Evolutionary conservation across 1,140 invertebrate genomes (phyloP), one percentile per base, ranked within the genome.

Genomic region (Melipona quadrifasciata): DNA sequence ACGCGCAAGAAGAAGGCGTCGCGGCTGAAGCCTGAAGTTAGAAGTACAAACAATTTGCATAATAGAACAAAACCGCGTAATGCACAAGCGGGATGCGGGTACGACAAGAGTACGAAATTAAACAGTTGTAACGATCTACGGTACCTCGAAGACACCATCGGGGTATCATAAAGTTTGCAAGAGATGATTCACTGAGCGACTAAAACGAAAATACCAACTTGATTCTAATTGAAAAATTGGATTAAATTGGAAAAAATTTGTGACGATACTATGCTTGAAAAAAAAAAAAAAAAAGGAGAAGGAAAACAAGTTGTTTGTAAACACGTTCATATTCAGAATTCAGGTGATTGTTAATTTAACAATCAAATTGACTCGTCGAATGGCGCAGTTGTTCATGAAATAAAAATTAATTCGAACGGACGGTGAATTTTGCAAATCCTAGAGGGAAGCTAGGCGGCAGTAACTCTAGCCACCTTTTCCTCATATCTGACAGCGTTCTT

Each of bases 401-500:
- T 47, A 8, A 47, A 47, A 10, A 47, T 47, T 47, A 47, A 47
- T 47, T 47, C 39, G 8, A 47, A 47, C 39, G 39, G 39, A 47
- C 8, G 39, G 0, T 47, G 77, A 86, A 86, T 82, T 47, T 27
- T 27, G 53, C 19, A 71, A n/a, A 47, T 61, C 1, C 58, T 64
- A 19, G 39, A 4, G 39, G 39, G 21, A 53, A n/a, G n/a, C n/a
- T n/a, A n/a, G 47, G n/a, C n/a, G 21, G 17, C 17, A 19, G 39
- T 47, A 61, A 47, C 34, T 76, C 16, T n/a, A 31, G 6, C 55
- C 58, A n/a, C 19, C 11, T 76, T 47, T 19, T 55, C n/a, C 17
- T 55, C 55, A 39, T 58, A 31, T 76, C 74, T 61, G 74, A 76
- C 57, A 61, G 24, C 19, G 19, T 68, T 86, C 85, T 85, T 67